Conservation (phyloP, 2,888 invertebrate species). For the Girardia tigrina region DNA sequence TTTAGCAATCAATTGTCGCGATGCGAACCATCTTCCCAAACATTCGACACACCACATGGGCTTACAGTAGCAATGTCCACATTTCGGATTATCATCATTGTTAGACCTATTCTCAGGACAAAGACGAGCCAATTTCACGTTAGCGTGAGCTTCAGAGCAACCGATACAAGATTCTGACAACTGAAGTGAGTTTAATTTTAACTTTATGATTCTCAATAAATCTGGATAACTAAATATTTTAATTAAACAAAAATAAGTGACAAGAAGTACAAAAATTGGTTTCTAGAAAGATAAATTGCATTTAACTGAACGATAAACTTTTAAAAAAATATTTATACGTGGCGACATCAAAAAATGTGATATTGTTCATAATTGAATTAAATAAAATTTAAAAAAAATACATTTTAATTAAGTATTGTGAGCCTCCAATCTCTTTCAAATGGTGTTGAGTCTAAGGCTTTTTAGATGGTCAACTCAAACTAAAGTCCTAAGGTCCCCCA, state of each 20-base stretch:
- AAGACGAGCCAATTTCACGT: constrained; percentile 64
- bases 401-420: too few relatives aligned
- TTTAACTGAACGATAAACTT: background rate
- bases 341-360: too few relatives aligned
- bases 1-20: constrained; percentile 60
- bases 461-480: too few relatives aligned
- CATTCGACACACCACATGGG: constrained; percentile 76
- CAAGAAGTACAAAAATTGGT: background rate
- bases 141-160: constrained; percentile 66
- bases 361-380: too few relatives aligned
- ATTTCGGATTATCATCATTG: constrained; percentile 49
- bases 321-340: background rate
- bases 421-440: too few relatives aligned
- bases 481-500: too few relatives aligned
- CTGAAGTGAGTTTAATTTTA: constrained; percentile 49
- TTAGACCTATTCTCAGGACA: constrained; percentile 56
- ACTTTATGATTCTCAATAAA: constrained; percentile 15
- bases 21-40: constrained; percentile 60
- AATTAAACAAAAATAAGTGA: background rate
- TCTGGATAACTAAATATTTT: background rate
- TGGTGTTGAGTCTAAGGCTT: too few relatives aligned
- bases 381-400: too few relatives aligned
- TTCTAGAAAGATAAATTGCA: background rate
- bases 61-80: constrained; percentile 61
- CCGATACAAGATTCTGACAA: constrained; percentile 71